Evolutionary conservation across 2,888 invertebrate species (phyloP), one percentile per base, ranked within the genome.

Genomic region (Tyria jacobaeae): DNA sequence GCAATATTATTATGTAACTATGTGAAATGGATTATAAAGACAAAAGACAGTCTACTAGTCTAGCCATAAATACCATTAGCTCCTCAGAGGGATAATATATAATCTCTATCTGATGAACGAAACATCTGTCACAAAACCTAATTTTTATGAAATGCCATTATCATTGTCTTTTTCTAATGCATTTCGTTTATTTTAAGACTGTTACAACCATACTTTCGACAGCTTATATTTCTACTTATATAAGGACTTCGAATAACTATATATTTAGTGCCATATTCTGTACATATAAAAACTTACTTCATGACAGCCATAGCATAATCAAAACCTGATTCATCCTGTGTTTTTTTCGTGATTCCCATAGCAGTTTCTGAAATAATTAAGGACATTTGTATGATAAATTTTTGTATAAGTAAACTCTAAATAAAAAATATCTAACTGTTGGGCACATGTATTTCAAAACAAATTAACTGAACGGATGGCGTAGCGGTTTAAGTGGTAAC

Each of bases 291-390:
- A n/a, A 79, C 89, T 89, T 71, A 94, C 90, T 97, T 97, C 95
- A 97, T 97, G 0, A 97, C 97, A 66, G 97, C 97, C 95, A 96
- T 96, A 6, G 97, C 97, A 79, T 97, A 97, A 79, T 97, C 96
- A 80, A 95, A 96, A 57, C 97, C 97, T 78, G 95, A 90, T 85
- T 95, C 94, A 82, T 96, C 95, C 86, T 97, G 96, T 44, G 96
- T 96, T 73, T 95, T 95, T 82, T 96, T 97, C 60, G 96, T 96
- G 0, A 97, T 96, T 27, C 97, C 97, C 97, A 97, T 97, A 0
- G 97, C 97, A 15, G 97, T 97, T 92, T 97, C 96, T 95, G 85
- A 24, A 90, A 91, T 12, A 34, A 25, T n/a, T 21, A 21, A 17
- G 27, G 6, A 25, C 6, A 9, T 25, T 15, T 25, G 14, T 2